Percentiles rank a stretch among this genome's conserved stretches.
These are phyloP conservation scores for Petrocephalus schoutedeni DNA, from an alignment of 2,797 vertebrate genomes.

Conservation along the genomic window DNA sequence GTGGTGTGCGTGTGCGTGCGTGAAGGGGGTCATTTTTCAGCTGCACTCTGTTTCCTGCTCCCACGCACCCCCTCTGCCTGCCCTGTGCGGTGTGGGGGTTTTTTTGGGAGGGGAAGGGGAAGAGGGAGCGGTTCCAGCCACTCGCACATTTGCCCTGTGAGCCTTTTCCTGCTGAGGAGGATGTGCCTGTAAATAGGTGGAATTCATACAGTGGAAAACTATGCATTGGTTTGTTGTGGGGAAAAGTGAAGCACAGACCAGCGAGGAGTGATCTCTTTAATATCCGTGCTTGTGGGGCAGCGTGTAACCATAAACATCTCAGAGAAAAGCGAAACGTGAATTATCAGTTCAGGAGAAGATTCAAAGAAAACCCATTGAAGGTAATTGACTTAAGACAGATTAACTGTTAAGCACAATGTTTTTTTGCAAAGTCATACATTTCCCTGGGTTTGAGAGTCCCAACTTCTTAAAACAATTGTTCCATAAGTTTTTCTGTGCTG, in stretches of 20 bases:
- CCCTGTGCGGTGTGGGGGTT: constrained; percentile 71
- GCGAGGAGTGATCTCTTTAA: background rate
- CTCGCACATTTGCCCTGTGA: background rate
- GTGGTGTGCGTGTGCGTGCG: background rate
- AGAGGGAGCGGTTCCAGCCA: constrained; percentile 44
- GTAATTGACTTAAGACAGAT: background rate
- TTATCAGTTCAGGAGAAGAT: background rate
- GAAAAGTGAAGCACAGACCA: background rate
- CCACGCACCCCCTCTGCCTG: constrained; percentile 60
- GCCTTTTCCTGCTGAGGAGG: background rate
- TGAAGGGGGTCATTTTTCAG: background rate
- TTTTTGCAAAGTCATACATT: background rate
- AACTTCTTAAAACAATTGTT: background rate
- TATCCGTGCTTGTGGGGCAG: background rate
- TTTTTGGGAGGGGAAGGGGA: constrained; percentile 74
- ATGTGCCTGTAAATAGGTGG: constrained; percentile 2
- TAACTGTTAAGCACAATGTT: background rate
- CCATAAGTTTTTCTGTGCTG: background rate
- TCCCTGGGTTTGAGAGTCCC: background rate
- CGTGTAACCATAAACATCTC: background rate
- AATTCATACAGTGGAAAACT: background rate
- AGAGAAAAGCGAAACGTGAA: background rate
- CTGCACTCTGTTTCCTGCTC: constrained; percentile 61
- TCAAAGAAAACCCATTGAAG: background rate
- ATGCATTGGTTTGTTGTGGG: background rate